Conservation (phyloP, 2,113 vertebrate genomes). For the Podilymbus podiceps region DNA sequence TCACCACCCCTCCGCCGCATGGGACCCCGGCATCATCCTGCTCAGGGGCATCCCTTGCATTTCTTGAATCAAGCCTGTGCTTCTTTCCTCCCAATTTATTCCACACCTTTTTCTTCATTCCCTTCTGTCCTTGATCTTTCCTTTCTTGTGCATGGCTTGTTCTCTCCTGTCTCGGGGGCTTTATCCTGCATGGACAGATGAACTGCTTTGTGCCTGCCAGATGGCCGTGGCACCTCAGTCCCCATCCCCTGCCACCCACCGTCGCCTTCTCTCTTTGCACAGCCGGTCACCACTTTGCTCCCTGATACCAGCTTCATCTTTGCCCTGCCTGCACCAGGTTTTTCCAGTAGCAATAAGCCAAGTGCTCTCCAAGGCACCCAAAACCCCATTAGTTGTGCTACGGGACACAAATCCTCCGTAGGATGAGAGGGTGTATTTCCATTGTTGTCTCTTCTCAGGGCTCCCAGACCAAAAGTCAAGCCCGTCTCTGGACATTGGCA, state of each 20-base stretch:
- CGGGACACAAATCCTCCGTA: background rate
- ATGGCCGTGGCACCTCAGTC: background rate
- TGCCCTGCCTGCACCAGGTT: background rate
- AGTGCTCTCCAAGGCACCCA: background rate
- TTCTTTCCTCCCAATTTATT: background rate
- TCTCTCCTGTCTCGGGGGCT: background rate
- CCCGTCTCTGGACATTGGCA: background rate
- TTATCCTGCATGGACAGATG: background rate
- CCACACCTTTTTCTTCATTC: background rate
- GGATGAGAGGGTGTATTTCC: background rate
- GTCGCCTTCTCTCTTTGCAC: background rate
- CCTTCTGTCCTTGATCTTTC: background rate
- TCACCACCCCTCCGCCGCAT: background rate
- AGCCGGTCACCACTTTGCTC: background rate
- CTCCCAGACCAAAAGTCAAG: background rate
- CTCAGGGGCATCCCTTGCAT: background rate
- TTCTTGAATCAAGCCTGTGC: background rate
- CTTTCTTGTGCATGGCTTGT: background rate
- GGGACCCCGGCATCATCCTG: background rate
- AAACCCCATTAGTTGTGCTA: rapidly evolving
- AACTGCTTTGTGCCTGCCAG: background rate
- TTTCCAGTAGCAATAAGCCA: background rate
- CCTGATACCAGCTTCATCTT: background rate
- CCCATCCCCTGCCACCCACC: background rate
- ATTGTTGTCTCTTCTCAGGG: background rate